Percentiles rank a stretch among this genome's conserved stretches.
Conservation (phyloP, 2,797 vertebrate species). For the Fistularia commersonii region DNA sequence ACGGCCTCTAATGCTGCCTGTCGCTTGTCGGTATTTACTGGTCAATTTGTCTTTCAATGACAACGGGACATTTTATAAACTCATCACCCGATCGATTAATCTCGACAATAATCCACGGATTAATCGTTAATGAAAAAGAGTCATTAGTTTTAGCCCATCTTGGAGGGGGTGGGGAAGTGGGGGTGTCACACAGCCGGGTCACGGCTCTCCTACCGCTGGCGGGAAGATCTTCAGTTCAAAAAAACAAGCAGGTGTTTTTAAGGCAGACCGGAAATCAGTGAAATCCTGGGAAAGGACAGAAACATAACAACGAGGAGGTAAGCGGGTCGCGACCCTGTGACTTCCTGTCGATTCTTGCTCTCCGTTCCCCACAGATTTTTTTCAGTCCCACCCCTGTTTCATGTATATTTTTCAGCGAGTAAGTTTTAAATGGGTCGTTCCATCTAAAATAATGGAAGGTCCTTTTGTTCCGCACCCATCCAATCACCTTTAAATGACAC, state of each 20-base stretch:
- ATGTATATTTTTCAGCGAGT: background rate
- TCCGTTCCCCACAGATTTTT: conserved; percentile 7
- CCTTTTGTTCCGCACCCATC: conserved; percentile 26
- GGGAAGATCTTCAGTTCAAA: no score
- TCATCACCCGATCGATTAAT: no score
- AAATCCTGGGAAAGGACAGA: conserved; percentile 11
- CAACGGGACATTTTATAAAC: no score
- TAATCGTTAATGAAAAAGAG: no score
- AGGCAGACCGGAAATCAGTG: conserved; percentile 7
- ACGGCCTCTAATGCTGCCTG: no score
- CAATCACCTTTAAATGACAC: conserved; percentile 21
- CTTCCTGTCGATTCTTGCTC: conserved; percentile 5
- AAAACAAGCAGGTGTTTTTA: conserved; percentile 13
- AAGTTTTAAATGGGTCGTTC: conserved; percentile 25
- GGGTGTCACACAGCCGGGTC: no score
- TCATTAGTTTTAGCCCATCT: no score
- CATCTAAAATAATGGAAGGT: conserved; percentile 30
- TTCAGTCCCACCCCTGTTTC: conserved; percentile 7
- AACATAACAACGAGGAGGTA: conserved; percentile 9
- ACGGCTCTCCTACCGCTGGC: no score
- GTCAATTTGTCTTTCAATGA: no score
- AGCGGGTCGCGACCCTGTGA: conserved; percentile 10
- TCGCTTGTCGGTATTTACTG: no score
- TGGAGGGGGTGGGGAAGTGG: no score
- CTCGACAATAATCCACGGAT: no score